Evolutionary conservation across 2,888 invertebrate genomes (phyloP).

Genomic region (Rosalia funebris): DNA sequence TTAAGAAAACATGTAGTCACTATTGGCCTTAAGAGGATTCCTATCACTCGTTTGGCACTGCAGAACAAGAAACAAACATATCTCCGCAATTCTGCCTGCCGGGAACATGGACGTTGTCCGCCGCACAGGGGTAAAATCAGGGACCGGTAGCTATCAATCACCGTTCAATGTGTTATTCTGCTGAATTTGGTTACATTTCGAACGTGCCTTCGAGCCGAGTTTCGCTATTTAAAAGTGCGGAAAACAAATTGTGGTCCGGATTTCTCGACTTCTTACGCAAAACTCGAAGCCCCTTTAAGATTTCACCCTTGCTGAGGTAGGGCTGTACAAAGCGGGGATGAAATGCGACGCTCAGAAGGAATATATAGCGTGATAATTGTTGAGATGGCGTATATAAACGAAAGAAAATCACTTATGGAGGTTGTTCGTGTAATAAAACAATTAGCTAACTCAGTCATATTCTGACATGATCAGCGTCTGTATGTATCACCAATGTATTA

Average conservation of each 20-base stretch:
- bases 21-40: too few relatives aligned
- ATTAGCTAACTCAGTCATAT: too few relatives aligned
- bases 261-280: slow-evolving; percentile 29
- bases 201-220: neutral
- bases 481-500: too few relatives aligned
- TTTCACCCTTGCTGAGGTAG: slow-evolving; percentile 25
- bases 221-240: slow-evolving; percentile 5
- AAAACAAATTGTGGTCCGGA: slow-evolving; percentile 21
- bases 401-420: too few relatives aligned
- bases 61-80: slow-evolving; percentile 2
- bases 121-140: slow-evolving; percentile 6
- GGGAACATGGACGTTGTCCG: slow-evolving; percentile 29
- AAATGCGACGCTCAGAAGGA: too few relatives aligned
- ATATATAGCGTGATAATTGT: too few relatives aligned
- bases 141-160: slow-evolving; percentile 35
- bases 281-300: slow-evolving; percentile 19
- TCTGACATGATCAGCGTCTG: too few relatives aligned
- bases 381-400: too few relatives aligned
- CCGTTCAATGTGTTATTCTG: slow-evolving; percentile 6
- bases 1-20: too few relatives aligned
- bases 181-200: slow-evolving; percentile 14
- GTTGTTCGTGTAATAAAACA: too few relatives aligned
- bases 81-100: neutral
- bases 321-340: slow-evolving; percentile 9
- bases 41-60: too few relatives aligned